Base-by-base conservation (phyloP, 2,797 vertebrate species). In the Poecilia wingei region DNA sequence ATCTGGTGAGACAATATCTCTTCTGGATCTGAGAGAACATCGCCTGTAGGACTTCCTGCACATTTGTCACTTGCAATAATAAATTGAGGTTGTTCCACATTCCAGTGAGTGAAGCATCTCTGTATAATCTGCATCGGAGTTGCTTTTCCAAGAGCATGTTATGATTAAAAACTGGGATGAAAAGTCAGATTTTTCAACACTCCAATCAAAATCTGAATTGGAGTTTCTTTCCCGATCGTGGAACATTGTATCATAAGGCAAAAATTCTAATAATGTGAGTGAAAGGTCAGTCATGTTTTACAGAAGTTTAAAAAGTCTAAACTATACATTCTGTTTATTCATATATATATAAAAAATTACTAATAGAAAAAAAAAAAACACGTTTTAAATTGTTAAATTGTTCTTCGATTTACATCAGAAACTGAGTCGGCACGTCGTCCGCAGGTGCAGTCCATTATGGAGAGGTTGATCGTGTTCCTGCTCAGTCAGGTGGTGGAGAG, bases 401-500 rank as follows among this genome's bases (percentile, higher is more conserved):
- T 64, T 13, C 22, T 12, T 25, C 20, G 1, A 5, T 25, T 68
- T 43, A 10, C 9, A 41, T 20, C 18, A 39, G 20, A 12, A 66
- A 39, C 64, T 25, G 12, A 41, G 22, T 13, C 10, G 22, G 6
- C 53, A 0, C 64, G 41, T 78, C 22, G 46, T 81, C 75, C 6
- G 6, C 94, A 99, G 97, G 97, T 98, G 85, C 95, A 92, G 91
- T 96, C 97, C 0, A 92, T 96, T 22, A 89, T 90, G 87, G 98
- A 99, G 93, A 96, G 97, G 91, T 94, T 99, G 82, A 94, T 98
- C 18, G 96, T 99, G 77, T 98, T 97, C 93, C 92, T 98, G 89
- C 96, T 99, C 69, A 98, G 97, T 85, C 96, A 90, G 94, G 96
- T 95, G 43, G 77, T 95, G 86, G 98, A 98, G 90, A 92, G 92